Conservation (phyloP, 2,797 vertebrate genomes). For the Pteronotus mesoamericanus region DNA sequence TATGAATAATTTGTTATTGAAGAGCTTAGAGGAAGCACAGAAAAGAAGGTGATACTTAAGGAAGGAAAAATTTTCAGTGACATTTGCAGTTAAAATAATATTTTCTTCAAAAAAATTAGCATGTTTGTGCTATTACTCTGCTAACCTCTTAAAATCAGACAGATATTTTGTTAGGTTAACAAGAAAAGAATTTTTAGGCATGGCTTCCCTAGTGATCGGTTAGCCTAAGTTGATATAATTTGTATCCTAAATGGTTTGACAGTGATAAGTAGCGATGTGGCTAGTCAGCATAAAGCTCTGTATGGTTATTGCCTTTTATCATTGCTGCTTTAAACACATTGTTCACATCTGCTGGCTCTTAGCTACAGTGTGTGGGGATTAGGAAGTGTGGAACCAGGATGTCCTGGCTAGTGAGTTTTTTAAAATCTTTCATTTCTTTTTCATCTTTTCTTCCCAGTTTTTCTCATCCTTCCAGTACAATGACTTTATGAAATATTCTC, state of each 20-base stretch:
- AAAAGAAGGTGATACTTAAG: background rate
- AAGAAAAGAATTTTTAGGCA: conserved; percentile 3
- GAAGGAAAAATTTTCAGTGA: background rate
- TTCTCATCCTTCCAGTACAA: background rate
- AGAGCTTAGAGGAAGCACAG: background rate
- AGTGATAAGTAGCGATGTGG: conserved; percentile 17
- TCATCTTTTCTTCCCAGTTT: background rate
- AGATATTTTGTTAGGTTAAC: background rate
- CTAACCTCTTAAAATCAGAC: background rate
- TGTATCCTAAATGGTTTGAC: conserved; percentile 36
- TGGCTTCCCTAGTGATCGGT: background rate
- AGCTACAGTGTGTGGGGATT: background rate
- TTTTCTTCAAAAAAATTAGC: background rate
- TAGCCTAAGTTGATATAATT: background rate
- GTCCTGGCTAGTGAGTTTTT: background rate
- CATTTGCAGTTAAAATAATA: conserved; percentile 9
- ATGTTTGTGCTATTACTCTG: background rate
- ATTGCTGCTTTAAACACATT: background rate
- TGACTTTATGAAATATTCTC: background rate
- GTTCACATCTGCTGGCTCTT: background rate
- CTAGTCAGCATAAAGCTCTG: background rate
- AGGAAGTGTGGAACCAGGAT: background rate
- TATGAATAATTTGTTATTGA: background rate
- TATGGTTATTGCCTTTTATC: conserved; percentile 21
- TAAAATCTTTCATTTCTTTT: background rate